Evolutionary conservation across 2,797 vertebrate genomes (phyloP).

Genomic region (Petrocephalus schoutedeni): DNA sequence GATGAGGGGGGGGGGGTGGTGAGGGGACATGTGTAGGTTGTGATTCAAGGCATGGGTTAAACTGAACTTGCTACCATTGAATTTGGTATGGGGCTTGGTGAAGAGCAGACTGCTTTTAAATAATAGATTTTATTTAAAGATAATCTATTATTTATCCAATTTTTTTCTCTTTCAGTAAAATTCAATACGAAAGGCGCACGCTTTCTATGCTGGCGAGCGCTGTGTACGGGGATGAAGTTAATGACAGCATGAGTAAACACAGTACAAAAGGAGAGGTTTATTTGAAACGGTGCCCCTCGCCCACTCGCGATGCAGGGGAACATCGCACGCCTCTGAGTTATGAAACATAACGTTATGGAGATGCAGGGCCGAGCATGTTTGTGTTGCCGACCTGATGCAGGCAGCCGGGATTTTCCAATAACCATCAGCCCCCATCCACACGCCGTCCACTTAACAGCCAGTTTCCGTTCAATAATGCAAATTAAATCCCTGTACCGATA

Average conservation of each 20-base stretch:
- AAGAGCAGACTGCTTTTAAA: neutral
- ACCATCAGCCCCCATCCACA: neutral
- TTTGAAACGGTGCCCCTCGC: neutral
- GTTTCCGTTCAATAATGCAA: conserved; percentile 10
- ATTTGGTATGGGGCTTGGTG: neutral
- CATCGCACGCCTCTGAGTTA: neutral
- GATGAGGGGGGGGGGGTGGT: neutral
- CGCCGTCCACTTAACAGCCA: neutral
- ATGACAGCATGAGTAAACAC: neutral
- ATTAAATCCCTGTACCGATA: conserved; percentile 22
- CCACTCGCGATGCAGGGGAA: neutral
- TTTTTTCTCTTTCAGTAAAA: neutral
- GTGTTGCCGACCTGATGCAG: neutral
- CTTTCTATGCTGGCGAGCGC: neutral
- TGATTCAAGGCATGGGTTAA: neutral
- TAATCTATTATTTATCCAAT: neutral
- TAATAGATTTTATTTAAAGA: neutral
- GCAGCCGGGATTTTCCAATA: neutral
- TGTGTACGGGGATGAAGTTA: neutral
- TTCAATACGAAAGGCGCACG: neutral
- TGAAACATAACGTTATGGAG: neutral
- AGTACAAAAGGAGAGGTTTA: neutral
- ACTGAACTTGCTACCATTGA: neutral
- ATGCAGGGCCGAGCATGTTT: neutral
- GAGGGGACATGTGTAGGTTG: neutral